phyloP scores from a whole-genome alignment of 1,140 invertebrate genomes.

The Odontomachus brunneus region DNA sequence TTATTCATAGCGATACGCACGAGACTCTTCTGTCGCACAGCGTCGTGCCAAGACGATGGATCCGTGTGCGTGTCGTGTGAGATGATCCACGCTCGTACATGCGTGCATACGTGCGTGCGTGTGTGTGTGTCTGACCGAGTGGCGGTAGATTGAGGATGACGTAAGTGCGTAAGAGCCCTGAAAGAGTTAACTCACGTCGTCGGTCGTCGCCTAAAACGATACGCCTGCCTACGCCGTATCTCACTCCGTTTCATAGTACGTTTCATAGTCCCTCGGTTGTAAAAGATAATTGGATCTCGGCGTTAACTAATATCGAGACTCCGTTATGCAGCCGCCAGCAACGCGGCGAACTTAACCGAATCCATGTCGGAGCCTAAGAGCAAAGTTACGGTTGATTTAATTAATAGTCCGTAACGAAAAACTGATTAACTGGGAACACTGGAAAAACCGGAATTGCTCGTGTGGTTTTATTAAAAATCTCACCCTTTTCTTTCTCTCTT shows the following conservation, averaged over 20 bases:
- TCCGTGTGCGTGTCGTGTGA: neutral
- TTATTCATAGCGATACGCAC: constrained; percentile 66
- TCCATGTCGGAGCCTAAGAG: constrained; percentile 1
- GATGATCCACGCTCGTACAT: neutral
- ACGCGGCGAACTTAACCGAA: constrained; percentile 16
- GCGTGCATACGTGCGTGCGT: neutral
- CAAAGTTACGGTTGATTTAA: constrained; percentile 23
- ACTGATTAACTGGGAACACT: constrained; percentile 35
- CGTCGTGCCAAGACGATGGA: neutral
- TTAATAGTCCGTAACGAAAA: constrained; percentile 22
- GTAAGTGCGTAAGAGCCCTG: constrained; percentile 13
- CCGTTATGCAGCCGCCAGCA: neutral
- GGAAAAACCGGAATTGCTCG: constrained; percentile 18
- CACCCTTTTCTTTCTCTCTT: neutral
- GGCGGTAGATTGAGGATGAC: constrained; percentile 23
- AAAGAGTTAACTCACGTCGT: constrained; percentile 35
- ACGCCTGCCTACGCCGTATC: constrained; percentile 8
- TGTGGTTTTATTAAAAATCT: neutral
- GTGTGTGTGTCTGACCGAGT: constrained; percentile 3
- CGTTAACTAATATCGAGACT: constrained; percentile 20
- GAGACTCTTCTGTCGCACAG: constrained; percentile 1
- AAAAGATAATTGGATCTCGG: constrained; percentile 57
- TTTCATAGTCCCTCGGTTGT: constrained; percentile 11
- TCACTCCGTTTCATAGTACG: no score
- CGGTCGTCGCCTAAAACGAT: constrained; percentile 23